These are phyloP conservation scores for Riparia riparia DNA, from an alignment of 2,113 vertebrate species.

Conservation along the genomic window DNA sequence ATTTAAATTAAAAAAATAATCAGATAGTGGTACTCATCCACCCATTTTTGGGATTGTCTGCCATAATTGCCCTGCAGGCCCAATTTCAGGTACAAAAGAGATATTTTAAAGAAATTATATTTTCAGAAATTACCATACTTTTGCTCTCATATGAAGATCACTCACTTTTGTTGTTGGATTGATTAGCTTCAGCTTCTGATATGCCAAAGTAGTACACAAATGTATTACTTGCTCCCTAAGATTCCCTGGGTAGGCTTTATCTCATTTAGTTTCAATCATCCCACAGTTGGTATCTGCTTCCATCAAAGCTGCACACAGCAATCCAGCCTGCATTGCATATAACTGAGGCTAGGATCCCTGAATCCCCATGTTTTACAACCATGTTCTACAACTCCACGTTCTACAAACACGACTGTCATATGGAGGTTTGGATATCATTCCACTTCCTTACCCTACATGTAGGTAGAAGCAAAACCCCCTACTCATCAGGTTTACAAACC, in stretches of 20 bases:
- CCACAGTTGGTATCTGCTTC: not conserved
- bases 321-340: not conserved
- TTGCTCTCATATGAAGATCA: not conserved
- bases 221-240: not conserved
- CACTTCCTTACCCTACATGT: conserved; percentile 5
- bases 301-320: not conserved
- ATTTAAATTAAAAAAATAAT: not conserved
- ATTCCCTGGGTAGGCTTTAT: not conserved
- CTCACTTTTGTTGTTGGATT: not conserved
- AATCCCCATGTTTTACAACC: not conserved
- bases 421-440: conserved; percentile 14
- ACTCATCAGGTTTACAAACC: not conserved
- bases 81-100: not conserved
- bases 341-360: not conserved
- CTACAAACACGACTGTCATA: not conserved
- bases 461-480: not conserved
- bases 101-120: not conserved
- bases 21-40: not conserved
- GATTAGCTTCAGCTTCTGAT: conserved; percentile 36
- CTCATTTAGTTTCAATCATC: not conserved
- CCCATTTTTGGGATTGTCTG: not conserved
- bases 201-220: conserved; percentile 4
- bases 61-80: not conserved
- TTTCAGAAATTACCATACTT: not conserved
- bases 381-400: not conserved